Base-by-base conservation (phyloP, 1,140 invertebrate genomes). In the Acromyrmex echinatior region DNA sequence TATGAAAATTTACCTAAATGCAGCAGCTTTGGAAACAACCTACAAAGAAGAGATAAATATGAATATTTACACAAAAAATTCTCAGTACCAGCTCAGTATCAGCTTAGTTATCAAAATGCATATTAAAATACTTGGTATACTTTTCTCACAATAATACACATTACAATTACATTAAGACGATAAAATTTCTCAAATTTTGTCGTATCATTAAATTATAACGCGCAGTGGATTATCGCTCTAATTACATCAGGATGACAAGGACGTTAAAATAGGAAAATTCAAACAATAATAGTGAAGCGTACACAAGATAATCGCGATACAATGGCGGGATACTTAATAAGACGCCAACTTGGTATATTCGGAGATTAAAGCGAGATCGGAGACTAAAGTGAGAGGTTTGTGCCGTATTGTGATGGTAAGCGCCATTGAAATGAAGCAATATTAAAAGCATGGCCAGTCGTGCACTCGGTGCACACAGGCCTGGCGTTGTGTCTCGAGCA, bases 1-100 rank as follows among this genome's bases (percentile, higher is more conserved):
- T 87, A 88, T 31, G 53, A 89, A 82, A 89, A 81, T 74, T 85
- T 31, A 51, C 66, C 62, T 45, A 73, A 88, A 86, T 49, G 74
- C 56, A 58, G 56, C 63, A 45, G 63, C 31, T 58, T 71, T 86
- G 58, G 81, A 68, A 81, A 51, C 39, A 31, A 56, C 53, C 18
- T 35, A 18, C 39, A 66, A 56, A 31, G 79, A 89, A 66, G 56
- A 60, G 66, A 77, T 21, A 87, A 58, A 31, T n/a, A 31, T 51
- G 21, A 51, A 53, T 18, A n/a, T 49, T 14, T 7, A n/a, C 21
- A 31, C 4, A 35, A 74, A 35, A 74, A 74, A 73, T 51, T 16
- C 6, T 31, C 71, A 39, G 14, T 9, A 5, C 49, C 16, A 25
- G 25, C 25, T 25, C 25, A 25, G 49, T 21, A 28, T 35, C 28